Evolutionary conservation across 2,888 invertebrate genomes (phyloP).

Genomic region (Drosophila multiciliata): DNA sequence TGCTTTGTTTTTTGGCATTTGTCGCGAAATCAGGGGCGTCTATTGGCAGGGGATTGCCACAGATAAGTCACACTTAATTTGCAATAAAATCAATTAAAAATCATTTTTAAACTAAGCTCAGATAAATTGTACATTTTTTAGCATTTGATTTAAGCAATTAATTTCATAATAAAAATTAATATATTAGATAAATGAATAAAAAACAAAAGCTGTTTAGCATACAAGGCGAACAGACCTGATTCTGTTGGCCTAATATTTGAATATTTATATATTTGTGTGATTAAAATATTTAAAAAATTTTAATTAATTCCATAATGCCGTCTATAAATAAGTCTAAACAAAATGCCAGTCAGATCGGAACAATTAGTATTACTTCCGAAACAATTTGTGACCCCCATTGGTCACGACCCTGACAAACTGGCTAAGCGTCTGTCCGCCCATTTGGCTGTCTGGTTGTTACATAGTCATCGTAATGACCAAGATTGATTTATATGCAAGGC

Average conservation of each 20-base stretch:
- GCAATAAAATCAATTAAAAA: not conserved
- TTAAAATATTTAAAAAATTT: not conserved
- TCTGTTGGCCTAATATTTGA: not conserved
- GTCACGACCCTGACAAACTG: conserved; percentile 44
- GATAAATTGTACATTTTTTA: not conserved
- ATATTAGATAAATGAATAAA: not conserved
- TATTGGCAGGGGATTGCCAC: conserved; percentile 1
- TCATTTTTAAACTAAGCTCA: not conserved
- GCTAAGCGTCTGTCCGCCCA: conserved; percentile 5
- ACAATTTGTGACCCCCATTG: conserved; percentile 36
- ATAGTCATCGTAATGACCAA: conserved; percentile 75
- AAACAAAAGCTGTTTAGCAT: not conserved
- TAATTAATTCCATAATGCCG: not conserved
- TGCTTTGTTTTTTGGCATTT: conserved; percentile 15
- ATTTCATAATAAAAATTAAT: not conserved
- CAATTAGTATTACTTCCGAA: conserved; percentile 11
- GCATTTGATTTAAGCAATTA: not conserved
- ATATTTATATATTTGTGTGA: not conserved
- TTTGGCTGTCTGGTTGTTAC: conserved; percentile 41
- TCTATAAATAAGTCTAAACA: not conserved
- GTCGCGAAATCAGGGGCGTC: conserved; percentile 28
- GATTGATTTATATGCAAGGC: conserved; percentile 81
- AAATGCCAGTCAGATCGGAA: not conserved
- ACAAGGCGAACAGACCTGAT: not conserved
- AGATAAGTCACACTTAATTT: not conserved